Evolutionary conservation across 2,113 vertebrate genomes (phyloP).

Genomic region (Leiothrix lutea): DNA sequence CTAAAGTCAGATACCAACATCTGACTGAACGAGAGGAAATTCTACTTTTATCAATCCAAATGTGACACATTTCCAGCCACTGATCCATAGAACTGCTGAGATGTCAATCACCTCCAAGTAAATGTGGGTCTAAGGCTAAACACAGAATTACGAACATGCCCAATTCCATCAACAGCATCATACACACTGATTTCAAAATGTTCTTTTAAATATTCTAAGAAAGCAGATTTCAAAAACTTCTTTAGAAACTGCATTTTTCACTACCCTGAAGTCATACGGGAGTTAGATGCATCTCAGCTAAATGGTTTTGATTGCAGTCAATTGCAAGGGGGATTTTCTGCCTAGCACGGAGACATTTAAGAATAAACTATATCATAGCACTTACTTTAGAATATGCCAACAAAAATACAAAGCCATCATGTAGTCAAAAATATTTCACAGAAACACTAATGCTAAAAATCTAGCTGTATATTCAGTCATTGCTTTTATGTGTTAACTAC

Average conservation of each 20-base stretch:
- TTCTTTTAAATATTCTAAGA: not conserved
- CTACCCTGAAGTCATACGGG: not conserved
- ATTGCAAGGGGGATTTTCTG: not conserved
- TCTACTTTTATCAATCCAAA: not conserved
- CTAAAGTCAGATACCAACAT: not conserved
- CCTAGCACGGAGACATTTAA: not conserved
- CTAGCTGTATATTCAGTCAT: not conserved
- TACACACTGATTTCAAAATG: not conserved
- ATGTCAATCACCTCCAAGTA: not conserved
- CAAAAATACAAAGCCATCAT: not conserved
- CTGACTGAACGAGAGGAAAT: not conserved
- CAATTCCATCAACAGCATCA: not conserved
- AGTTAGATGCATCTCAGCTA: not conserved
- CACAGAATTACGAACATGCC: rapidly evolving
- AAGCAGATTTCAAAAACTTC: conserved; percentile 21
- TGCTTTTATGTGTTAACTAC: not conserved
- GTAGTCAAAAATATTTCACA: conserved; percentile 18
- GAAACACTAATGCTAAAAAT: not conserved
- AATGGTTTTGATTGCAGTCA: not conserved
- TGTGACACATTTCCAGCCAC: not conserved
- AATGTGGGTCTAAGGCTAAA: not conserved
- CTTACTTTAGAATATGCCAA: not conserved
- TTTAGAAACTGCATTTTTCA: not conserved
- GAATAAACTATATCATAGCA: not conserved
- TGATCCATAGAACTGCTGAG: not conserved